These are phyloP conservation scores for Andrena minutula DNA, from an alignment of 2,888 invertebrate species.

Conservation along the genomic window DNA sequence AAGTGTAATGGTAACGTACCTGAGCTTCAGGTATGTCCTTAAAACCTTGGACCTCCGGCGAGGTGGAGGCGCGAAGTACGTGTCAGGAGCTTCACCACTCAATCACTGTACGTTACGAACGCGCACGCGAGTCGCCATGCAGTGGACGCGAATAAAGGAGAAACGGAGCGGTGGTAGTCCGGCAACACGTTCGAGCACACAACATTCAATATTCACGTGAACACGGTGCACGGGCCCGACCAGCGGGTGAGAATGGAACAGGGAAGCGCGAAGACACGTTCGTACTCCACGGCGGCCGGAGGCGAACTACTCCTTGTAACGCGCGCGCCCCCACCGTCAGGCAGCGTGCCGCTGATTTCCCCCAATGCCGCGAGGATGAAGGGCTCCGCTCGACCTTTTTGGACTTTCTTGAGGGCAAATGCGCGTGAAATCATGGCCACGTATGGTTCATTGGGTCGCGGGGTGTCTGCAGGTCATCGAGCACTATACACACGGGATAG, in stretches of 20 bases:
- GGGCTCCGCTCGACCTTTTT: conserved; percentile 61
- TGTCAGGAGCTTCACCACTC: background rate
- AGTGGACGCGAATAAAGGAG: background rate
- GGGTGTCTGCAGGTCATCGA: background rate
- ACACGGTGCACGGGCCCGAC: conserved; percentile 11
- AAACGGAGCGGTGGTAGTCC: conserved; percentile 19
- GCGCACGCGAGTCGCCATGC: background rate
- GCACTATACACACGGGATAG: background rate
- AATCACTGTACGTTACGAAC: conserved; percentile 22
- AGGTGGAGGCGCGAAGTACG: too few relatives aligned
- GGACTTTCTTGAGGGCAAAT: conserved; percentile 18
- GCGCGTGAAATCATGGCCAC: conserved; percentile 28
- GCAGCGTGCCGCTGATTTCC: conserved; percentile 52
- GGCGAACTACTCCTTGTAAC: conserved; percentile 79
- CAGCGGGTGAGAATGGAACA: background rate
- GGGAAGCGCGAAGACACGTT: conserved; percentile 13
- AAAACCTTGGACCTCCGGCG: conserved; percentile 6
- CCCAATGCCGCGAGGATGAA: conserved; percentile 63
- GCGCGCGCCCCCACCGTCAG: conserved; percentile 75
- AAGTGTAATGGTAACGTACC: conserved; percentile 12
- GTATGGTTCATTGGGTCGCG: background rate
- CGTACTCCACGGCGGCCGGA: conserved; percentile 75
- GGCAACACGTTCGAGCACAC: background rate
- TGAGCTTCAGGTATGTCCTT: background rate
- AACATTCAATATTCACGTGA: conserved; percentile 32